Conservation (phyloP, 2,888 invertebrate genomes). For the Drosophila recens region DNA sequence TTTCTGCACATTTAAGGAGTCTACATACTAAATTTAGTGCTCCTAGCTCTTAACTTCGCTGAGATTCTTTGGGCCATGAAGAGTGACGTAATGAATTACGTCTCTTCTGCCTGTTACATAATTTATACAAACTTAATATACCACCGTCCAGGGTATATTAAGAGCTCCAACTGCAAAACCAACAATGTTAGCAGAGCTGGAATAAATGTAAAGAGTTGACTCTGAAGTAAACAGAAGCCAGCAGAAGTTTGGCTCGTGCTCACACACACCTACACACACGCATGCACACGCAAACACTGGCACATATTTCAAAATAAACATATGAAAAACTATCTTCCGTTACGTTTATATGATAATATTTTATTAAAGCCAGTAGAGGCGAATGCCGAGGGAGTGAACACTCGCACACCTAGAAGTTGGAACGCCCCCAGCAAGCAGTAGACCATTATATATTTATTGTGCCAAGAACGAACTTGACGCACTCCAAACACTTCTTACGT, state of each 20-base stretch:
- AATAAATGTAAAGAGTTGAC: slow-evolving; percentile 55
- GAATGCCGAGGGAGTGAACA: slow-evolving; percentile 11
- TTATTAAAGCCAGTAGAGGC: slow-evolving; percentile 60
- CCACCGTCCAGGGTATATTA: background rate
- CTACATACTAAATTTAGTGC: background rate
- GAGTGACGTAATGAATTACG: no score
- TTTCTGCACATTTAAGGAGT: background rate
- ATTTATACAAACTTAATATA: background rate
- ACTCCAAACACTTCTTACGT: background rate
- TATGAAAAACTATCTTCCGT: slow-evolving; percentile 74
- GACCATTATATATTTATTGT: slow-evolving; percentile 71
- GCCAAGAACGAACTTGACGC: slow-evolving; percentile 35
- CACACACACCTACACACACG: background rate
- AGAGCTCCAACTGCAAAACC: background rate
- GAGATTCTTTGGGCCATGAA: background rate
- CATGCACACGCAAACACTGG: slow-evolving; percentile 4
- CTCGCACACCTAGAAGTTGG: slow-evolving; percentile 21
- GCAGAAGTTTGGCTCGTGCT: slow-evolving; percentile 28
- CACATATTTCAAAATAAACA: slow-evolving; percentile 64
- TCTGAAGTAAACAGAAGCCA: slow-evolving; percentile 48
- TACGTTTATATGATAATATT: slow-evolving; percentile 80
- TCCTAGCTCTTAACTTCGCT: background rate
- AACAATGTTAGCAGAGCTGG: slow-evolving; percentile 9
- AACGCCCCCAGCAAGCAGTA: slow-evolving; percentile 52
- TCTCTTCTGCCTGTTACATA: background rate